Percentiles rank a stretch among this genome's conserved stretches.
These are phyloP conservation scores for Typhlomys cinereus DNA, from an alignment of 2,113 vertebrate genomes.

Conservation along the genomic window DNA sequence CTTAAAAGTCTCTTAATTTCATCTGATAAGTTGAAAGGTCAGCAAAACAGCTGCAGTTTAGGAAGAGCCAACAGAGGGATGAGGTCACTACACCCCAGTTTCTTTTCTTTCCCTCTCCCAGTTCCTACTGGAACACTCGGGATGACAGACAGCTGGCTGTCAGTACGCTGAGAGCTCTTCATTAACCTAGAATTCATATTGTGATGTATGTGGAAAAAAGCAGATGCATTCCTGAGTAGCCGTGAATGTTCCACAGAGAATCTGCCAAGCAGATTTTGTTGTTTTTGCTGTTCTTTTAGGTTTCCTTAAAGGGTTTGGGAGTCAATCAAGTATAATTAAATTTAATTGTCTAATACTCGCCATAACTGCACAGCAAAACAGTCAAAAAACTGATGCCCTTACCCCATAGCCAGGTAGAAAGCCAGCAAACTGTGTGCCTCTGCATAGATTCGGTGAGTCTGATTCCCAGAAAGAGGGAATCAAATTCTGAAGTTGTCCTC, in stretches of 20 bases:
- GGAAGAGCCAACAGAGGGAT: background rate
- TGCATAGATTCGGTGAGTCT: too few relatives aligned
- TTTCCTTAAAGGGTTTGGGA: conserved; percentile 62
- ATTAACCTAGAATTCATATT: conserved; percentile 76
- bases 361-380: background rate
- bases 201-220: conserved; percentile 71
- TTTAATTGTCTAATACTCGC: conserved; percentile 22
- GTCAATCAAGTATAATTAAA: conserved; percentile 54
- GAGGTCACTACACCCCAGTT: background rate
- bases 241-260: conserved; percentile 55
- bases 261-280: conserved; percentile 44
- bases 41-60: conserved; percentile 21
- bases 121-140: conserved; percentile 65
- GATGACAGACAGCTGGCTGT: conserved; percentile 76
- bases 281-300: conserved; percentile 51
- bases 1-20: background rate
- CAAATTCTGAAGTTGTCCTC: too few relatives aligned
- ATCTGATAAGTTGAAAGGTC: background rate
- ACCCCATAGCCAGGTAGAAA: background rate
- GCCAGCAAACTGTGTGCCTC: too few relatives aligned
- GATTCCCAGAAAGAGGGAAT: too few relatives aligned
- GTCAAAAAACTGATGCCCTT: background rate
- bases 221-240: background rate
- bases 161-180: conserved; percentile 32
- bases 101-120: conserved; percentile 64